phyloP scores from a whole-genome alignment of 2,888 invertebrate genomes.

The Pristionchus japonicus region DNA sequence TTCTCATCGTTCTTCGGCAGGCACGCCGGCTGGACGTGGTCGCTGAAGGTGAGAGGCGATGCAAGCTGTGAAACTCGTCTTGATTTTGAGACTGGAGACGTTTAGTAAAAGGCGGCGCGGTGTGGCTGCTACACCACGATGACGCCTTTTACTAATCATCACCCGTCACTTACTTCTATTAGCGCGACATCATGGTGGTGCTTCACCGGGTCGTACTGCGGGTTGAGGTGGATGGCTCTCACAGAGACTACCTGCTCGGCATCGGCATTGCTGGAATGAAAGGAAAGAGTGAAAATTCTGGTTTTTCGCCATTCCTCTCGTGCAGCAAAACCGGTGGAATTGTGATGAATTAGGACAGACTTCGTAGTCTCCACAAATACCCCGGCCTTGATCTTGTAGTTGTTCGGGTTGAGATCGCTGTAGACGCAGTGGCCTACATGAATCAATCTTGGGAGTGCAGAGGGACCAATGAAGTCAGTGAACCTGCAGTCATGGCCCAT shows the following conservation, averaged over 20 bases:
- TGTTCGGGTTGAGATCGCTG: too few species aligned
- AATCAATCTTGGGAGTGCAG: too few species aligned
- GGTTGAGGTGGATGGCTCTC: slow-evolving; percentile 50
- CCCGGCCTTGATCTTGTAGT: slow-evolving; percentile 24
- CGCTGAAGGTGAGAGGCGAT: slow-evolving; percentile 37
- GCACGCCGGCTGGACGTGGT: slow-evolving; percentile 52
- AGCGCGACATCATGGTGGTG: slow-evolving; percentile 50
- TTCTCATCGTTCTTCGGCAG: slow-evolving; percentile 47
- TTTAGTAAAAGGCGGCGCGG: neutral
- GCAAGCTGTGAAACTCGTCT: slow-evolving; percentile 42
- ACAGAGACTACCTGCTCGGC: slow-evolving; percentile 47
- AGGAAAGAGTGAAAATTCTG: too few species aligned
- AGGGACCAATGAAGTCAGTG: too few species aligned
- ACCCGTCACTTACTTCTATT: slow-evolving; percentile 52
- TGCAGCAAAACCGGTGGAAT: too few species aligned
- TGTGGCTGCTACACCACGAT: neutral
- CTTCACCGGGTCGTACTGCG: slow-evolving; percentile 46
- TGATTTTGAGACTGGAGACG: neutral
- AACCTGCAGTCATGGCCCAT: slow-evolving; percentile 54
- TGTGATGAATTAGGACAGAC: too few species aligned
- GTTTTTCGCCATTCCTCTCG: too few species aligned
- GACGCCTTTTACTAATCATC: too few species aligned
- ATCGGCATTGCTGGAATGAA: slow-evolving; percentile 18
- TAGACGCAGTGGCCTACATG: slow-evolving; percentile 52
- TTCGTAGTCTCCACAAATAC: too few species aligned